Evolutionary conservation across 2,113 vertebrate genomes (phyloP), one percentile per base, ranked within the genome.

Genomic region (Crotalus helleri): DNA sequence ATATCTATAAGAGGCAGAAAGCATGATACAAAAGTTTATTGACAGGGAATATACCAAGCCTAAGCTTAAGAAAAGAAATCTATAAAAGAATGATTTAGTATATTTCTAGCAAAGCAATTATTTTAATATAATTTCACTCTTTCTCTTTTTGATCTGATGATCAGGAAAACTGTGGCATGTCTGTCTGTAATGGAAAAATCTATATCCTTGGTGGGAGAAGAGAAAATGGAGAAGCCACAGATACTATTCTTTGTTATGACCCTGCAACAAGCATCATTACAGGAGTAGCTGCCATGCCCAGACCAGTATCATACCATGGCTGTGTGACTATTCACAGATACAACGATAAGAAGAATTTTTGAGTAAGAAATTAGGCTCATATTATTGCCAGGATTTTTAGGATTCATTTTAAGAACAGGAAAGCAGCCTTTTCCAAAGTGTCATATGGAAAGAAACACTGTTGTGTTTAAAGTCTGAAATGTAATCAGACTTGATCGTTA

Each of bases 101-200:
- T 29, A 51, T 91, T 92, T 19, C 92, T 74, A 74, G 61, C 3
- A 26, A 15, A 85, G 1, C 17, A 58, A 58, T 55, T 57, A 29
- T 53, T 23, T 4, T 39, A 23, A 81, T 19, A 44, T 44, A 81
- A 81, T 92, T 93, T 74, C 53, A 94, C 74, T 97, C 94, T 7
- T 93, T 93, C 49, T 94, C 89, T 90, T 74, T 96, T 57, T 95
- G 86, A 97, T 88, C 96, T 97, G 94, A 49, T 94, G 89, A 96
- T 93, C 98, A 99, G 99, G 99, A 99, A 97, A 99, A 99, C 93
- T 99, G 99, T 93, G 99, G 99, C 93, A 99, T 99, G 99, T 99
- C 99, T 9, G 99, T 99, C 88, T 99, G 99, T 95, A 99, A 99
- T 61, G 99, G 99, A 55, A 99, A 99, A 96, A 99, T 99, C 97